These are phyloP conservation scores for Tromatobia lineatoria DNA, from an alignment of 2,888 invertebrate species.

Conservation along the genomic window DNA sequence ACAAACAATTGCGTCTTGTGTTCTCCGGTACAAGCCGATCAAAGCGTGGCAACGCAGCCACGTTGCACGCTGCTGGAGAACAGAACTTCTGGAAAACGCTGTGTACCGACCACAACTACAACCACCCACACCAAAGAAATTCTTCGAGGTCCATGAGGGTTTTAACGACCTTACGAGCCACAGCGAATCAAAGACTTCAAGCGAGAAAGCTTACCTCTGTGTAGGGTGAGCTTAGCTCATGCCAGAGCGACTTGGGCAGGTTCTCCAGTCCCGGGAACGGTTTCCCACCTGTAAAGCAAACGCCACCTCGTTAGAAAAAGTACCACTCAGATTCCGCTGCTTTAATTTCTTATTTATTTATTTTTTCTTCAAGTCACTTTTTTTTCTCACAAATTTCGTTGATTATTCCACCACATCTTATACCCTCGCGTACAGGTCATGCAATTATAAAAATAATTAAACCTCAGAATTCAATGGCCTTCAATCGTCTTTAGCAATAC, in stretches of 20 bases:
- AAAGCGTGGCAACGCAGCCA: constrained; percentile 17
- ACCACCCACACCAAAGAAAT: constrained; percentile 33
- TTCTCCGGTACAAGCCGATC: constrained; percentile 14
- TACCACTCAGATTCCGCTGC: neutral
- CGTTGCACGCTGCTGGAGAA: constrained; percentile 9
- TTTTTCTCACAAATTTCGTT: neutral
- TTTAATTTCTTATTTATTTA: neutral
- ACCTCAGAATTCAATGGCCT: constrained; percentile 6
- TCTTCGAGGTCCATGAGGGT: constrained; percentile 30
- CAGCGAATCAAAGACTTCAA: constrained; percentile 15
- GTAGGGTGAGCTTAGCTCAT: constrained; percentile 84
- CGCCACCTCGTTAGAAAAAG: constrained; percentile 31
- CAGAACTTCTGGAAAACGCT: constrained; percentile 25
- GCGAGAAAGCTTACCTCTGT: constrained; percentile 80
- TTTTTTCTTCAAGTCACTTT: neutral
- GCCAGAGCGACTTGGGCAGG: constrained; percentile 83
- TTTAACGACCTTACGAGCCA: constrained; percentile 37
- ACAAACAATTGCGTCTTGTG: neutral
- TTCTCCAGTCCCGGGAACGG: constrained; percentile 83
- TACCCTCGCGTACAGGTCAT: neutral
- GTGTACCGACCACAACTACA: neutral
- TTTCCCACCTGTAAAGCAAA: constrained; percentile 80
- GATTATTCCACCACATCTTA: neutral
- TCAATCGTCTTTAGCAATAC: neutral
- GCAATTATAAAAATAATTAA: constrained; percentile 6